Conservation (phyloP, 2,113 vertebrate species). For the Bufo bufo region DNA sequence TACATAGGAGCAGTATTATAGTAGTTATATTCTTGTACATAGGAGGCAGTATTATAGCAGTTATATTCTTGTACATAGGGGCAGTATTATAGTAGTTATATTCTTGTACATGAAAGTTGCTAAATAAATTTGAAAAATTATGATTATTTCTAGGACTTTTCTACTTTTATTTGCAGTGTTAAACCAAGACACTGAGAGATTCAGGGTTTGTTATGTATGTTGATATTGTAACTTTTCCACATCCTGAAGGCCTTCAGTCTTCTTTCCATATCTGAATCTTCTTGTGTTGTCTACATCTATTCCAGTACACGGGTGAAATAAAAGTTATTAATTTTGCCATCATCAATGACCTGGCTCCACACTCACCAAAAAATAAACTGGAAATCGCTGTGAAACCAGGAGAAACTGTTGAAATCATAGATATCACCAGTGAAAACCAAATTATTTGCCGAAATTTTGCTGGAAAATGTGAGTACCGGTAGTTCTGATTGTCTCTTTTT, state of each 20-base stretch:
- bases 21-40: conserved; percentile 12
- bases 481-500: not conserved
- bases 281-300: fast-evolving
- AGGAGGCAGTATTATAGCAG: too few relatives aligned
- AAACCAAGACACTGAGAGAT: too few relatives aligned
- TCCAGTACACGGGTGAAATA: conserved; percentile 71
- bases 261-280: too few relatives aligned
- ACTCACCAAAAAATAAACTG: conserved; percentile 61
- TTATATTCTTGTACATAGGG: not conserved
- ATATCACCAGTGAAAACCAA: conserved; percentile 62
- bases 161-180: too few relatives aligned
- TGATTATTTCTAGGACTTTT: too few relatives aligned
- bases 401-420: conserved; percentile 74
- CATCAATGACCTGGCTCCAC: conserved; percentile 48
- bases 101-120: not conserved
- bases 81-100: not conserved
- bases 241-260: too few relatives aligned
- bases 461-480: conserved; percentile 74
- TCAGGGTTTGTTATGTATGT: too few relatives aligned
- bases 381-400: conserved; percentile 70
- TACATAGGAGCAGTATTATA: not conserved
- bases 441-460: conserved; percentile 73
- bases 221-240: too few relatives aligned
- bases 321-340: conserved; percentile 66
- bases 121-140: too few relatives aligned